Evolutionary conservation across 92 coral and sea anemone genomes (phyloP).

Genomic region (Epizoanthus rinbou): DNA sequence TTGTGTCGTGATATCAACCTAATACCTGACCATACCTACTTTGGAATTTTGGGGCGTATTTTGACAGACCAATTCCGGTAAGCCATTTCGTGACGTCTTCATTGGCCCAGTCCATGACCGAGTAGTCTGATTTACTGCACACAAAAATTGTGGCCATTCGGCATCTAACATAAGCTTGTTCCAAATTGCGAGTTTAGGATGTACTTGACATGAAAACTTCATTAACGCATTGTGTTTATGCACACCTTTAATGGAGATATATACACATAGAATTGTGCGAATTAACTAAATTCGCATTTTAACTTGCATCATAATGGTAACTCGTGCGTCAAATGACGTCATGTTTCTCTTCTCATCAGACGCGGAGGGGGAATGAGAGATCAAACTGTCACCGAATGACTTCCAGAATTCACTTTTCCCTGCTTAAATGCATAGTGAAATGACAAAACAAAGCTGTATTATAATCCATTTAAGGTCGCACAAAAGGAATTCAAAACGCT

Average conservation of each 20-base stretch:
- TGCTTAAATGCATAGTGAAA: background rate
- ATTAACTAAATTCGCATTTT: background rate
- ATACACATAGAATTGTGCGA: background rate
- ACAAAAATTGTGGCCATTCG: conserved; percentile 34
- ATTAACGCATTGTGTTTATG: conserved; percentile 41
- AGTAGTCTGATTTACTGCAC: conserved; percentile 13
- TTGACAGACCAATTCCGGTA: conserved; percentile 45
- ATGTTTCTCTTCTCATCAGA: conserved; percentile 22
- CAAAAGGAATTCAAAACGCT: background rate
- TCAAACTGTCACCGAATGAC: background rate
- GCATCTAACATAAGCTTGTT: conserved; percentile 3
- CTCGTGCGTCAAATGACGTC: conserved; percentile 21
- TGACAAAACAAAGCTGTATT: background rate
- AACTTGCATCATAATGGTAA: background rate
- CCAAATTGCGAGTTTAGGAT: background rate
- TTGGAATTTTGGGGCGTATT: conserved; percentile 48
- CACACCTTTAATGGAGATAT: background rate
- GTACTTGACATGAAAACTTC: conserved; percentile 7
- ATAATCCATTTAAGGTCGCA: background rate
- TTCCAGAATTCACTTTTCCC: conserved; percentile 1
- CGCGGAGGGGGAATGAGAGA: background rate
- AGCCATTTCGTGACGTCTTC: conserved; percentile 53
- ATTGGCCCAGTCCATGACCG: conserved; percentile 44
- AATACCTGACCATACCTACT: conserved; percentile 54
- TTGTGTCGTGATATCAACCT: background rate